Percentiles rank a stretch among this genome's conserved stretches.
phyloP scores from a whole-genome alignment of 2,113 vertebrate species.

The Progne subis region DNA sequence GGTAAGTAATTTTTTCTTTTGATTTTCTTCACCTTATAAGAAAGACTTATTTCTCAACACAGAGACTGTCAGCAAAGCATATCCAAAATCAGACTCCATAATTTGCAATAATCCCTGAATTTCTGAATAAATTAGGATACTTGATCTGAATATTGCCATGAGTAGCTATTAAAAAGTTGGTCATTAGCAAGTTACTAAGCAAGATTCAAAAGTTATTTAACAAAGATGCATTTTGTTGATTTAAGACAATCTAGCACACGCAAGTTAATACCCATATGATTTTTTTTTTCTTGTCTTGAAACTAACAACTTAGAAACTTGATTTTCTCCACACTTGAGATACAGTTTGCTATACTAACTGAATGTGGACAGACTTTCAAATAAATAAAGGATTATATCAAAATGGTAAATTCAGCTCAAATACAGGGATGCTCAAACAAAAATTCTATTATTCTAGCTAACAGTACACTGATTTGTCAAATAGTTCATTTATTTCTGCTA shows the following conservation, averaged over 20 bases:
- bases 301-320: not conserved
- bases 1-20: not conserved
- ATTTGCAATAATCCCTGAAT: not conserved
- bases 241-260: not conserved
- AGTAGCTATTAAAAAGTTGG: not conserved
- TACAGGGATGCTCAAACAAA: not conserved
- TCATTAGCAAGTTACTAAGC: not conserved
- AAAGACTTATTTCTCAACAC: not conserved
- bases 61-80: not conserved
- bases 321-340: not conserved
- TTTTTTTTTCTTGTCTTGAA: not conserved
- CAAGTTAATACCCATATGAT: not conserved
- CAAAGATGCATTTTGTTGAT: too few species aligned
- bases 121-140: constrained; percentile 9
- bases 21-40: not conserved
- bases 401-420: not conserved
- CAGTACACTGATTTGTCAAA: not conserved
- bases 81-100: not conserved
- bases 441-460: not conserved
- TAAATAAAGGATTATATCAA: not conserved
- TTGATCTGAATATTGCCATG: not conserved
- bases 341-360: not conserved
- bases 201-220: not conserved
- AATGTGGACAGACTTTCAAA: not conserved
- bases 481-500: not conserved